Base-by-base conservation (phyloP, 2,888 invertebrate genomes). In the Aspidiotus destructor region DNA sequence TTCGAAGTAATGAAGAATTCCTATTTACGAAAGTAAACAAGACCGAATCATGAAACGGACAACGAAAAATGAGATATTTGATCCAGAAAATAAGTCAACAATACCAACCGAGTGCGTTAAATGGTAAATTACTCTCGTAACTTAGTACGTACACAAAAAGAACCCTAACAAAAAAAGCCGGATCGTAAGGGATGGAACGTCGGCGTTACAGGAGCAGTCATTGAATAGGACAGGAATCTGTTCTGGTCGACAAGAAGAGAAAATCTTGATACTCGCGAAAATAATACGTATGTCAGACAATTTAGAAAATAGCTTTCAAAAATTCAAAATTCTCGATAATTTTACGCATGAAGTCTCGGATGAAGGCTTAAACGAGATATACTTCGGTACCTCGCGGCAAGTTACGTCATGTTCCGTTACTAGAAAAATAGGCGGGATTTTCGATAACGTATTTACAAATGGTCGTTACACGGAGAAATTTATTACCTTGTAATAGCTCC, bases 381-480 rank as follows among this genome's bases (percentile, higher is more conserved):
- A 60, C 44, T 67, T 48, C 40, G 58, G 48, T 48, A 55, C 67
- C 67, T 67, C 67, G 67, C 67, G 67, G 67, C 67, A 67, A 67
- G 67, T 67, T 67, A 67, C 67, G 67, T 67, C 67, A 67, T 67
- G 67, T 67, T 67, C 67, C 67, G 67, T 67, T 67, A 67, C 67
- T 48, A 67, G 58, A 67, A 67, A 67, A 67, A 67, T 67, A 67
- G 67, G 67, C 67, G 67, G 67, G 67, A 67, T 67, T 67, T 67
- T 67, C 67, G 67, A 67, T 67, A 67, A 67, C 67, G 67, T 67
- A 67, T 67, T 67, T 67, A 60, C 67, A 67, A 67, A 67, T 67
- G 67, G 67, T 67, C 67, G 67, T 67, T 67, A 67, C 44, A 16
- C 41, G 48, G 67, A 58, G 67, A 67, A 67, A 67, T 67, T 67